Percentiles rank a stretch among this genome's conserved stretches.
These are phyloP conservation scores for Copsychus sechellarum DNA, from an alignment of 2,113 vertebrate genomes.

Conservation along the genomic window DNA sequence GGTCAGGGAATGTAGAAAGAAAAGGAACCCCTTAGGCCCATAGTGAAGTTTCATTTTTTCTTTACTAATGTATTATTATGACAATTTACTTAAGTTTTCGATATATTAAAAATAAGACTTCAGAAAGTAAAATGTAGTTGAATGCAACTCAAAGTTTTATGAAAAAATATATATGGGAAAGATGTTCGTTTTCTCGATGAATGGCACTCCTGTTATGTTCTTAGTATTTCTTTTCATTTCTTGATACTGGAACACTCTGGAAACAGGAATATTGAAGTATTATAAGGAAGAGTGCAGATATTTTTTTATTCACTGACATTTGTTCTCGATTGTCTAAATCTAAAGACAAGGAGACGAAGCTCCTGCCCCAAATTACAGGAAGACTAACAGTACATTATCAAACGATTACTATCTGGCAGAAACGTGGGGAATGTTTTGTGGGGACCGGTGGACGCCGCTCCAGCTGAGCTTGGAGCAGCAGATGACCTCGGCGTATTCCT, in stretches of 20 bases:
- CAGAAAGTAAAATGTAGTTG: neutral
- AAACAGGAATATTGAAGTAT: neutral
- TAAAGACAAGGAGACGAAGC: neutral
- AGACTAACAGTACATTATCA: neutral
- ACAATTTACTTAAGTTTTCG: neutral
- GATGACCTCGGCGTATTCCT: neutral
- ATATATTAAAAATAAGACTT: neutral
- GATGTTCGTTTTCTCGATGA: neutral
- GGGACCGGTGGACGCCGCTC: neutral
- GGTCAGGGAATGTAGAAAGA: neutral
- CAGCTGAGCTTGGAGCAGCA: accelerated
- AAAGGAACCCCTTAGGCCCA: neutral
- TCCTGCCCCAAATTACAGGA: neutral
- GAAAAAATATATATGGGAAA: neutral
- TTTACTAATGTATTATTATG: neutral
- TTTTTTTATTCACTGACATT: neutral
- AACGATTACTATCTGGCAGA: neutral
- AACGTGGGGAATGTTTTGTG: neutral
- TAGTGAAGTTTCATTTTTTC: neutral
- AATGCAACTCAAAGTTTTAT: neutral
- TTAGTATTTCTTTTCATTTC: neutral
- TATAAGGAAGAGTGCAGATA: neutral
- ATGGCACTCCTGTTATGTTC: neutral
- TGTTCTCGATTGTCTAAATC: neutral
- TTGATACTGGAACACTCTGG: neutral